Conservation (phyloP, 2,113 vertebrate genomes). For the Tursiops truncatus region DNA sequence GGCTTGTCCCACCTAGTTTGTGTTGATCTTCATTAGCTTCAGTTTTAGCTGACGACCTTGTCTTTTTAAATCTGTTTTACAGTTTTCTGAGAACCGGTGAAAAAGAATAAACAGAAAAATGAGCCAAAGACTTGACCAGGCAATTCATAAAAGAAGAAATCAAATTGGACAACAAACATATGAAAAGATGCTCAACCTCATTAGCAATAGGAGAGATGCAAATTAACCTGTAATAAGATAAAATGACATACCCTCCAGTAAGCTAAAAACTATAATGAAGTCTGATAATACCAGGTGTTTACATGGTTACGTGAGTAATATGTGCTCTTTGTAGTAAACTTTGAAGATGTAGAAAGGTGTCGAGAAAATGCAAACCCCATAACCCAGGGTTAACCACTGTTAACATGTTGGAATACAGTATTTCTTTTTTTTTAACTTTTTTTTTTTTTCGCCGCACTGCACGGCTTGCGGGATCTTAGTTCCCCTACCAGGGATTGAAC, state of each 20-base stretch:
- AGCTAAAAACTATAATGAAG: neutral
- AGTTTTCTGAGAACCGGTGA: neutral
- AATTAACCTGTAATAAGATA: slow-evolving; percentile 25
- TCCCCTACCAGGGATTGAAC: neutral
- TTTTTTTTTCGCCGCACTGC: neutral
- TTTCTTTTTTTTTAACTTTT: neutral
- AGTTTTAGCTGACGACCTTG: neutral
- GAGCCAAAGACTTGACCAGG: neutral
- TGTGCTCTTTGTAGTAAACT: neutral
- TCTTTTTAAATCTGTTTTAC: slow-evolving; percentile 8
- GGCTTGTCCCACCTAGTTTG: neutral
- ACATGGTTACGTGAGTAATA: neutral
- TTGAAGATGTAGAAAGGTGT: neutral
- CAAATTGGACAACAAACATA: slow-evolving; percentile 39
- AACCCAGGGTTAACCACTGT: neutral
- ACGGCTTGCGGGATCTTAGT: neutral
- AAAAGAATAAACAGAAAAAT: slow-evolving; percentile 18
- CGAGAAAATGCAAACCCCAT: neutral
- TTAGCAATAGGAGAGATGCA: slow-evolving; percentile 9
- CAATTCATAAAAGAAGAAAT: slow-evolving; percentile 34
- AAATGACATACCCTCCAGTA: neutral
- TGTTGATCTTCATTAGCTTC: neutral
- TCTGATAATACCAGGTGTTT: neutral
- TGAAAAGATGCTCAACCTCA: slow-evolving; percentile 27
- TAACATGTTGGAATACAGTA: neutral